A percentile compares a stretch with the other conserved stretches of the same genome.
Conservation (phyloP, 1,140 invertebrate genomes). For the Calephelis virginiensis region DNA sequence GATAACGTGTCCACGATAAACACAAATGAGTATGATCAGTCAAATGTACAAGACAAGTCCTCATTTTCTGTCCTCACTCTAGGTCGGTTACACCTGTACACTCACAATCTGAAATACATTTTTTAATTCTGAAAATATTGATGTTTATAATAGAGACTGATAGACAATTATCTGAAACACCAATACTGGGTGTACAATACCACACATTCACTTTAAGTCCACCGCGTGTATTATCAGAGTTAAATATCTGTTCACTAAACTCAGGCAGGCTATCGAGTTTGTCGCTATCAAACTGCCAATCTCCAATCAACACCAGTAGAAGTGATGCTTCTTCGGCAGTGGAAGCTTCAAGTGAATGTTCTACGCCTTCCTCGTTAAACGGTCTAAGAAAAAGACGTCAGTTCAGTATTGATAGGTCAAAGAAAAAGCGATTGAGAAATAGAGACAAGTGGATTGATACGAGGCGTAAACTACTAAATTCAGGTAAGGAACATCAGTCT, state of each 20-base stretch:
- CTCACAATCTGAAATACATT: background rate
- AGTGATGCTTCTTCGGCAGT: slow-evolving; percentile 27
- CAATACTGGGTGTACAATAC: slow-evolving; percentile 16
- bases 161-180: background rate
- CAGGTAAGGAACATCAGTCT: slow-evolving; percentile 25
- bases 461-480: slow-evolving; percentile 27
- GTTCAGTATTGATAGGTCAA: slow-evolving; percentile 25
- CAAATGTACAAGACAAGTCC: no score
- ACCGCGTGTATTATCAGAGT: no score
- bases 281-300: slow-evolving; percentile 15
- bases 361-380: slow-evolving; percentile 25
- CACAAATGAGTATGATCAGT: no score
- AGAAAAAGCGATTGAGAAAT: slow-evolving; percentile 26
- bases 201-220: no score
- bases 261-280: background rate
- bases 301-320: slow-evolving; percentile 18
- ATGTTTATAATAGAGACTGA: background rate
- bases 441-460: slow-evolving; percentile 29
- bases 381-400: slow-evolving; percentile 29
- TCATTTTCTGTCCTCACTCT: no score
- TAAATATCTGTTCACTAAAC: no score
- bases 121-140: background rate
- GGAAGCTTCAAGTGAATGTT: slow-evolving; percentile 27
- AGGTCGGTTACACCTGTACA: slow-evolving; percentile 3
- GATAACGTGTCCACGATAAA: no score